These are phyloP conservation scores for Macaria notata DNA, from an alignment of 2,888 invertebrate genomes.

Conservation along the genomic window DNA sequence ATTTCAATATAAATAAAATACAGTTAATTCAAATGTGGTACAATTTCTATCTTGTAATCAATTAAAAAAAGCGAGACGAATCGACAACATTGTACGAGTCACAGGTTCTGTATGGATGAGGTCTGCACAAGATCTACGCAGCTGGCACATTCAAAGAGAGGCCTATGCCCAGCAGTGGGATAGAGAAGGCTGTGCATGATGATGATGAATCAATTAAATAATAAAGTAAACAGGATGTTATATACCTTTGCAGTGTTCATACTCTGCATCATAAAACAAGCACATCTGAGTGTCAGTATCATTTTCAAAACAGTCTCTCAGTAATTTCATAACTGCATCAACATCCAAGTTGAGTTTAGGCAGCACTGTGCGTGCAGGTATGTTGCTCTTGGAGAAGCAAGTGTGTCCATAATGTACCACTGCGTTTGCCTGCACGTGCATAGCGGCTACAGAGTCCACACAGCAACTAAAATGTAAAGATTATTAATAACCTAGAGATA, in stretches of 20 bases:
- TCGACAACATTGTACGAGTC: no score
- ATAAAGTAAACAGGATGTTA: no score
- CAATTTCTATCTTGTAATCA: no score
- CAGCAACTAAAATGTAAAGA: constrained; percentile 86
- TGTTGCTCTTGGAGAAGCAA: constrained; percentile 89
- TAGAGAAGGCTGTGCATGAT: no score
- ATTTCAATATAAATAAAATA: no score
- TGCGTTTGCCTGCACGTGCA: constrained; percentile 92
- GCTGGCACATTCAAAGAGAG: no score
- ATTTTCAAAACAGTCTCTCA: constrained; percentile 47
- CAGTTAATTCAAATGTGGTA: no score
- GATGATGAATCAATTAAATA: no score
- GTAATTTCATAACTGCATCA: constrained; percentile 41
- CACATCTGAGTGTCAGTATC: constrained; percentile 64
- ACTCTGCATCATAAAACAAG: constrained; percentile 86
- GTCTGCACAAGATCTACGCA: no score
- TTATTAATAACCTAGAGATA: not conserved
- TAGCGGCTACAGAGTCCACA: constrained; percentile 93
- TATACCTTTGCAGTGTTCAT: constrained; percentile 83
- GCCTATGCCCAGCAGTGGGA: no score
- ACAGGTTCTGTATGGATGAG: no score
- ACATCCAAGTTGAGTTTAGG: constrained; percentile 84
- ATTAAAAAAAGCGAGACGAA: no score
- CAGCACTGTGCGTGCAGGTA: constrained; percentile 90
- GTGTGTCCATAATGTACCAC: constrained; percentile 95